These are phyloP conservation scores for Chiroxiphia lanceolata DNA, from an alignment of 2,797 vertebrate genomes.

Conservation along the genomic window DNA sequence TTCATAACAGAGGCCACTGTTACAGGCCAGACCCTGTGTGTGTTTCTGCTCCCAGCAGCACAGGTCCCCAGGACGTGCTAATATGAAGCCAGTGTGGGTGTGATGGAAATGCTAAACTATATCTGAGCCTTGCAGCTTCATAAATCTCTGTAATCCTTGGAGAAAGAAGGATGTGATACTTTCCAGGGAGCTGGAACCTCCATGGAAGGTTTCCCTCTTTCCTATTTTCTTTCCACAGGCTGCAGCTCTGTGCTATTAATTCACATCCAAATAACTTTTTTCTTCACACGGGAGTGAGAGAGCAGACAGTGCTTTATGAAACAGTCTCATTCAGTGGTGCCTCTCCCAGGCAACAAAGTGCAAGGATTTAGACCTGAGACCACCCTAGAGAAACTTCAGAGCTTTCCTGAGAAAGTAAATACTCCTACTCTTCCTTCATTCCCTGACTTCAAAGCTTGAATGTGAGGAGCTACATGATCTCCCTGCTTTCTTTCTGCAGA, in stretches of 20 bases:
- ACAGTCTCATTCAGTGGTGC: neutral
- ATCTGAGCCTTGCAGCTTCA: neutral
- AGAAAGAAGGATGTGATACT: neutral
- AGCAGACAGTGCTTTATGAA: neutral
- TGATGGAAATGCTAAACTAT: neutral
- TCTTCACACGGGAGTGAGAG: neutral
- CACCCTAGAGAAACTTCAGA: neutral
- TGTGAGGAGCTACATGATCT: neutral
- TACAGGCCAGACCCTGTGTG: rapidly evolving
- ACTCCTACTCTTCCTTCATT: neutral
- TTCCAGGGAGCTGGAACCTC: neutral
- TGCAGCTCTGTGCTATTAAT: neutral
- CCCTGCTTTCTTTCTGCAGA: neutral
- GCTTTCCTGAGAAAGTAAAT: neutral
- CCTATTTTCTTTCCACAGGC: neutral
- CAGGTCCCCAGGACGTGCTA: neutral
- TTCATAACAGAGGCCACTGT: neutral
- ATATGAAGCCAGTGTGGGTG: neutral
- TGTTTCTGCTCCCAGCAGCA: neutral
- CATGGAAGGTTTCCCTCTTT: neutral
- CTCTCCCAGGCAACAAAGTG: neutral
- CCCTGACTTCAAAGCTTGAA: neutral
- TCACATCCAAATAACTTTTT: neutral
- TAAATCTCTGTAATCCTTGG: neutral
- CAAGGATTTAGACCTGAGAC: neutral